phyloP scores from a whole-genome alignment of 2,797 vertebrate species.

The Bradypus variegatus region DNA sequence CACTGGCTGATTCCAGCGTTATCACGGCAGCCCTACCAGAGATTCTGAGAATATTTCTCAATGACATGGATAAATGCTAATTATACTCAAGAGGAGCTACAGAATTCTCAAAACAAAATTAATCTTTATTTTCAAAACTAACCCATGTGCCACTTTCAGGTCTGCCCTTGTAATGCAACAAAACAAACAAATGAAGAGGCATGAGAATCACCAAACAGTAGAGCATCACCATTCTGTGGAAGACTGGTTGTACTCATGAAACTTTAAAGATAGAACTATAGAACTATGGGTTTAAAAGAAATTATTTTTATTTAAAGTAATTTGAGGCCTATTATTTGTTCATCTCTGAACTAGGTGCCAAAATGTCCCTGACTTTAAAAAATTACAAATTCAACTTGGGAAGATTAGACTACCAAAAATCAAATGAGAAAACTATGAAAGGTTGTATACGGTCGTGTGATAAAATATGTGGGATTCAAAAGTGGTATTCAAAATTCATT shows the following conservation, averaged over 20 bases:
- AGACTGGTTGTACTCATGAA: neutral
- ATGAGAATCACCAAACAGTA: neutral
- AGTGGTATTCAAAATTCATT: neutral
- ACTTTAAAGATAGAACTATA: neutral
- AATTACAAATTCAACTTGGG: neutral
- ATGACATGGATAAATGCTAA: constrained; percentile 8
- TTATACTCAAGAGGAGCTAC: neutral
- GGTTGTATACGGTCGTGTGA: neutral
- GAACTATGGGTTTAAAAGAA: neutral
- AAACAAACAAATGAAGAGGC: neutral
- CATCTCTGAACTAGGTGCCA: neutral
- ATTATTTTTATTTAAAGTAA: neutral
- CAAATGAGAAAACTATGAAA: neutral
- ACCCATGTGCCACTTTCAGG: neutral
- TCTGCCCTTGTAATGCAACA: neutral
- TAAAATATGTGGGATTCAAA: neutral
- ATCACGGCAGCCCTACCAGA: neutral
- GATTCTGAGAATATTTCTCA: neutral
- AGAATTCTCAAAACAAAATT: constrained; percentile 41
- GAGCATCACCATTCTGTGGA: neutral
- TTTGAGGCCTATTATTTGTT: neutral
- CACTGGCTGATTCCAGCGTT: neutral
- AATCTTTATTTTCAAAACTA: constrained; percentile 11
- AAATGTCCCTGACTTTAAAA: neutral
- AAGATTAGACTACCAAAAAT: constrained; percentile 10